A percentile compares a stretch with the other conserved stretches of the same genome.
These are phyloP conservation scores for Thera britannica DNA, from an alignment of 2,888 invertebrate genomes.

Conservation along the genomic window DNA sequence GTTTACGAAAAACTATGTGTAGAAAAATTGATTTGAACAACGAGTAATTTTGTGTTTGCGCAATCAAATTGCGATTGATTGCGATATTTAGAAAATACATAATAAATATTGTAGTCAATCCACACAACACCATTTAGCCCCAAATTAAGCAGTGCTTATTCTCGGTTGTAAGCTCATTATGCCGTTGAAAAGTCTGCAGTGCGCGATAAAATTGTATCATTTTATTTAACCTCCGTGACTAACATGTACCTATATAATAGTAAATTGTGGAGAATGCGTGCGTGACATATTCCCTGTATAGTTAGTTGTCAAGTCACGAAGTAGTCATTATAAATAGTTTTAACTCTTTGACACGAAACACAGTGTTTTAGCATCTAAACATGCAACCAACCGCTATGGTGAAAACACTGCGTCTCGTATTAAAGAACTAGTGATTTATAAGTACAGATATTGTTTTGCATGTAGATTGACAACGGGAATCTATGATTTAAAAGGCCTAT, in stretches of 20 bases:
- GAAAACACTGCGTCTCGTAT: conserved; percentile 19
- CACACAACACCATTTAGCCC: too few species aligned
- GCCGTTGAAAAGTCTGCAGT: background rate
- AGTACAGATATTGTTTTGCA: conserved; percentile 30
- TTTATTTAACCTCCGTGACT: conserved; percentile 26
- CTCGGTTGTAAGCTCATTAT: too few species aligned
- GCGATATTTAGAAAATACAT: too few species aligned
- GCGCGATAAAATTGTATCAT: conserved; percentile 1
- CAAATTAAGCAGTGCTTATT: too few species aligned
- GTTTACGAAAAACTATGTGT: too few species aligned
- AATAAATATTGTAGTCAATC: too few species aligned
- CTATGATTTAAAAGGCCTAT: conserved; percentile 4
- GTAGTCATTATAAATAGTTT: conserved; percentile 59
- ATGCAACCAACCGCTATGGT: background rate
- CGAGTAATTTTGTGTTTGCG: too few species aligned
- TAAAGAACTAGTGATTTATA: conserved; percentile 28
- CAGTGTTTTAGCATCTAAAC: conserved; percentile 3
- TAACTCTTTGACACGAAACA: conserved; percentile 24
- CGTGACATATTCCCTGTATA: conserved; percentile 41
- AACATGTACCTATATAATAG: conserved; percentile 26
- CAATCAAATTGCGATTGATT: too few species aligned
- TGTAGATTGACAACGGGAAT: conserved; percentile 14
- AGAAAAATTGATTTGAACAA: too few species aligned
- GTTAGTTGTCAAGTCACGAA: conserved; percentile 52
- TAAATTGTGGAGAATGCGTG: conserved; percentile 29